Conservation (phyloP, 2,113 vertebrate genomes). For the Notarius lentiginosus region DNA sequence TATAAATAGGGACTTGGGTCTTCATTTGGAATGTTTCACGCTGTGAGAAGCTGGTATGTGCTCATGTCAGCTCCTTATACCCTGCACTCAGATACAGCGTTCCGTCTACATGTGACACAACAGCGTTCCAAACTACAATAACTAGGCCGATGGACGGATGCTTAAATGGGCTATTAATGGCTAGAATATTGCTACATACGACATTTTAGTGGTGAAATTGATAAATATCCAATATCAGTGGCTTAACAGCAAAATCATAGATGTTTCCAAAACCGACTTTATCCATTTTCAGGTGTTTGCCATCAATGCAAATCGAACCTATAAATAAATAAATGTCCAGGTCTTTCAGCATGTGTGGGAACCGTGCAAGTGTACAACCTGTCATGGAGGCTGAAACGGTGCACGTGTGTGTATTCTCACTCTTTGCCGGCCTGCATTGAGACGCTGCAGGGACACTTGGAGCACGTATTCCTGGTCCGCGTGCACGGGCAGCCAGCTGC, state of each 20-base stretch:
- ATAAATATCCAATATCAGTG: neutral
- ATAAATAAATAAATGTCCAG: neutral
- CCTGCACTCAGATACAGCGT: neutral
- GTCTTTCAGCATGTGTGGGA: neutral
- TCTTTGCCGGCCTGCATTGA: slow-evolving; percentile 80
- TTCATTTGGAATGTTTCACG: neutral
- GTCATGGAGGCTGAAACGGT: neutral
- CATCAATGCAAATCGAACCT: neutral
- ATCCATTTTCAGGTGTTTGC: neutral
- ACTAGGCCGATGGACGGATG: neutral
- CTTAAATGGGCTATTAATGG: neutral
- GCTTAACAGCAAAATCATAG: neutral
- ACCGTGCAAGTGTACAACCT: neutral
- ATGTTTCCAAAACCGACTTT: neutral
- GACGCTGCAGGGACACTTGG: slow-evolving; percentile 83
- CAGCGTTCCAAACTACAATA: neutral
- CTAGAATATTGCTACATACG: neutral
- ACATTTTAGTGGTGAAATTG: neutral
- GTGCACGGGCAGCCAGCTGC: slow-evolving; percentile 85
- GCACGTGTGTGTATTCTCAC: slow-evolving; percentile 65
- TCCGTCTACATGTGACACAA: neutral
- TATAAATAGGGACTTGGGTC: neutral
- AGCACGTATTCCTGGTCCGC: slow-evolving; percentile 98
- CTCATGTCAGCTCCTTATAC: neutral
- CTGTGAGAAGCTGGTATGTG: neutral